A percentile compares a stretch with the other conserved stretches of the same genome.
Conservation (phyloP, 92 coral and sea anemone species). For the Zoanthus sansibaricus region DNA sequence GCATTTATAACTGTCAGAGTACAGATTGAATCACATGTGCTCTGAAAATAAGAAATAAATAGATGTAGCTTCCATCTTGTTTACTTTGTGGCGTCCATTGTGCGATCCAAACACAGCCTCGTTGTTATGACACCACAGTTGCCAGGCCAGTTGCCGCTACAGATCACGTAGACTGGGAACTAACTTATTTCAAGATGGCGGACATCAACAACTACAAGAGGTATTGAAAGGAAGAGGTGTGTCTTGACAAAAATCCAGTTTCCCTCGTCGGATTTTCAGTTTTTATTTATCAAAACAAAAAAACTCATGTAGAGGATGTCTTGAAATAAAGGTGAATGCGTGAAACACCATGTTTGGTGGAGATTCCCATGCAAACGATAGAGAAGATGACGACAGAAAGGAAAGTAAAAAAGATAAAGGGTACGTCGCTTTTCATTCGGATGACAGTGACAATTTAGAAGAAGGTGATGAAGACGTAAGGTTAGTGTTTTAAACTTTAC, state of each 20-base stretch:
- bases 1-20: background rate
- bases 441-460: constrained; percentile 82
- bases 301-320: constrained; percentile 13
- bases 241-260: constrained; percentile 12
- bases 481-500: constrained; percentile 10
- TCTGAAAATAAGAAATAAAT: background rate
- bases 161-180: constrained; percentile 48
- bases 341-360: constrained; percentile 42
- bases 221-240: constrained; percentile 43
- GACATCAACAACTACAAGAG: constrained; percentile 32
- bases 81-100: background rate
- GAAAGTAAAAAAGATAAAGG: constrained; percentile 94
- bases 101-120: constrained; percentile 4
- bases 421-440: constrained; percentile 91
- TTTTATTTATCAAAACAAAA: background rate
- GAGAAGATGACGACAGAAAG: constrained; percentile 91
- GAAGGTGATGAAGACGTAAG: constrained; percentile 81
- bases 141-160: constrained; percentile 33
- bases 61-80: background rate
- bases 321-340: background rate
- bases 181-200: constrained; percentile 74
- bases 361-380: constrained; percentile 72
- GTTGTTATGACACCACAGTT: constrained; percentile 37
- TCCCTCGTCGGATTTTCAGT: background rate
- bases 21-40: background rate